Evolutionary conservation across 2,888 invertebrate species (phyloP), one percentile per base, ranked within the genome.

Genomic region (Drosophila anceps): DNA sequence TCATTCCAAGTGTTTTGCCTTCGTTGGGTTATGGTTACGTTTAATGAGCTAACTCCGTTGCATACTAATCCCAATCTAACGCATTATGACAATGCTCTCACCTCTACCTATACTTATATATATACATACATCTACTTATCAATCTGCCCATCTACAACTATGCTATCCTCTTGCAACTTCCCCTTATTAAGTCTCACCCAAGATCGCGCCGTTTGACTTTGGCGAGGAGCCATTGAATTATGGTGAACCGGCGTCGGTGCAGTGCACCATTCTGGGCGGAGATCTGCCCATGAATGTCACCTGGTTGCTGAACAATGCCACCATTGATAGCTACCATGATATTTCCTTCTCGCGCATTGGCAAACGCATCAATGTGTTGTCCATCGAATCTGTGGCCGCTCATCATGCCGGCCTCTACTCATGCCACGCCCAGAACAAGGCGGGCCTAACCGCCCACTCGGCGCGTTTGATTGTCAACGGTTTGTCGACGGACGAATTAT

Each of bases 401-500:
- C 92, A 94, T 71, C 95, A 95, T 88, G 94, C 94, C 50, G 96
- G 96, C 53, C 94, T 94, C 79, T 96, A 96, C 92, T 96, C 95
- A 73, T 96, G 96, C 92, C 94, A 94, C 76, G 96, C 95, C 35
- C 93, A 93, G 88, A 96, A 96, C 92, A 93, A 93, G 75, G 96
- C 95, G 53, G 96, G 95, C 61, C 37, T 91, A 1, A 91, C 94
- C 57, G 94, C 94, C 41, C 94, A 95, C 88, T 94, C 94, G 64
- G 95, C 95, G 79, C 93, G 94, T 91, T 92, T 95, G 88, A 93
- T 95, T 91, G 94, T 95, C 90, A 94, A 95, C 94, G 94, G 95
- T 93, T 92, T 87, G 90, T 78, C 63, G 31, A 18, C 9, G 44
- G 7, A 15, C 20, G 13, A 8, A 0, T 9, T 35, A 37, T 18